Percentiles rank a stretch among this genome's conserved stretches.
phyloP scores from a whole-genome alignment of 1,140 invertebrate species.

The Drosophila repleta region DNA sequence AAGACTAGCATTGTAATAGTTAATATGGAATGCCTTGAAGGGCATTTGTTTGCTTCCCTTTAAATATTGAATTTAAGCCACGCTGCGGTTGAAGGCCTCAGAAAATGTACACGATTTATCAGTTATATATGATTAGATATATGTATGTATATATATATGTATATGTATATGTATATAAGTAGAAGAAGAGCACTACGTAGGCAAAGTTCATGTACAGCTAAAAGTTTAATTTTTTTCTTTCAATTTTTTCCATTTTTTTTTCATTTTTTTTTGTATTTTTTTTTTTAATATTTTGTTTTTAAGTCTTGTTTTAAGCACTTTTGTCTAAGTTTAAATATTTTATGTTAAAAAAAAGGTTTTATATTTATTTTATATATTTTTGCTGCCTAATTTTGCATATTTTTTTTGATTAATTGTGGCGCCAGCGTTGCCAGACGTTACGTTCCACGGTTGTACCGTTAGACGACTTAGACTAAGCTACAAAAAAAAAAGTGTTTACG shows the following conservation, averaged over 20 bases:
- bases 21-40: conserved; percentile 37
- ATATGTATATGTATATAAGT: conserved; percentile 15
- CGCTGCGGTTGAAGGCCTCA: conserved; percentile 75
- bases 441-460: conserved; percentile 18
- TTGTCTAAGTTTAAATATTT: background rate
- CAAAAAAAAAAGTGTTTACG: conserved; percentile 38
- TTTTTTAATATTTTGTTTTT: conserved; percentile 10
- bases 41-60: conserved; percentile 27
- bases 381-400: conserved; percentile 23
- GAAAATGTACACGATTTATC: conserved; percentile 56
- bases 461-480: conserved; percentile 15
- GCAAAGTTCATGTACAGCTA: conserved; percentile 35
- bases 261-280: conserved; percentile 11
- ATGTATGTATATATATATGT: conserved; percentile 14
- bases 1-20: conserved; percentile 18
- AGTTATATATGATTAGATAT: conserved; percentile 13
- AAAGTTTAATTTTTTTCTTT: conserved; percentile 6
- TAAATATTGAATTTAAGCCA: conserved; percentile 60
- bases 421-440: background rate
- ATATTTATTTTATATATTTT: too few species aligned
- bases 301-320: conserved; percentile 3
- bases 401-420: conserved; percentile 42
- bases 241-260: conserved; percentile 1
- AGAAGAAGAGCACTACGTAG: conserved; percentile 48
- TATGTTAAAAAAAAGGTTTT: background rate